Conservation (phyloP, 1,140 invertebrate genomes). For the Anagrus nilaparvatae region DNA sequence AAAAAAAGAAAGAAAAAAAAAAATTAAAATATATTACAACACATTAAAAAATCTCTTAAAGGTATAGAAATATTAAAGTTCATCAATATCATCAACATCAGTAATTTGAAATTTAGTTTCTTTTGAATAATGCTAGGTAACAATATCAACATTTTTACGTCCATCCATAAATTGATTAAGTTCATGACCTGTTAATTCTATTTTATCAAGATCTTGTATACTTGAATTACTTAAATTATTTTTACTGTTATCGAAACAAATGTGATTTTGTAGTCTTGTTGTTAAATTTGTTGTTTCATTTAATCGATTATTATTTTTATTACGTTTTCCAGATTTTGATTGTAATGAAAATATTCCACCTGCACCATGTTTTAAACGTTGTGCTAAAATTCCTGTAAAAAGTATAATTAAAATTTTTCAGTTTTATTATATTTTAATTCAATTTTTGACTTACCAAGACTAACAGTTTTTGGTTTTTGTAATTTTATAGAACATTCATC, state of each 20-base stretch:
- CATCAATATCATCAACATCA: too few relatives aligned
- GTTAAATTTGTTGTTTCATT: constrained; percentile 1
- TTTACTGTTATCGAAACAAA: constrained; percentile 30
- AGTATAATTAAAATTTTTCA: neutral
- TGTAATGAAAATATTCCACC: constrained; percentile 23
- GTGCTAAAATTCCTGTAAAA: constrained; percentile 22
- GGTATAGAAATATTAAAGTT: too few relatives aligned
- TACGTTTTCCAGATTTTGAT: constrained; percentile 12
- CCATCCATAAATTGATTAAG: constrained; percentile 53
- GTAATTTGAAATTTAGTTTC: too few relatives aligned
- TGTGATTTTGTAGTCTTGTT: constrained; percentile 22
- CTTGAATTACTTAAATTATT: constrained; percentile 62
- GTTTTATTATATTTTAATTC: neutral
- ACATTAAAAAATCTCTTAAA: too few relatives aligned
- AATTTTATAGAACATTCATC: neutral
- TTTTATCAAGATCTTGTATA: constrained; percentile 55
- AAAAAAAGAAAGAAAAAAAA: too few relatives aligned
- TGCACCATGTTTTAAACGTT: constrained; percentile 24
- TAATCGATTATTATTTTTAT: constrained; percentile 4
- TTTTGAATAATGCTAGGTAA: too few relatives aligned
- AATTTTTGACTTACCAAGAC: neutral
- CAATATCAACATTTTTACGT: too few relatives aligned
- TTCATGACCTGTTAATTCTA: constrained; percentile 54
- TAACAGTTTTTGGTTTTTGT: neutral
- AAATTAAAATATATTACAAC: too few relatives aligned